Conservation (phyloP, 2,113 vertebrate species). For the Pterocles burchelli region DNA sequence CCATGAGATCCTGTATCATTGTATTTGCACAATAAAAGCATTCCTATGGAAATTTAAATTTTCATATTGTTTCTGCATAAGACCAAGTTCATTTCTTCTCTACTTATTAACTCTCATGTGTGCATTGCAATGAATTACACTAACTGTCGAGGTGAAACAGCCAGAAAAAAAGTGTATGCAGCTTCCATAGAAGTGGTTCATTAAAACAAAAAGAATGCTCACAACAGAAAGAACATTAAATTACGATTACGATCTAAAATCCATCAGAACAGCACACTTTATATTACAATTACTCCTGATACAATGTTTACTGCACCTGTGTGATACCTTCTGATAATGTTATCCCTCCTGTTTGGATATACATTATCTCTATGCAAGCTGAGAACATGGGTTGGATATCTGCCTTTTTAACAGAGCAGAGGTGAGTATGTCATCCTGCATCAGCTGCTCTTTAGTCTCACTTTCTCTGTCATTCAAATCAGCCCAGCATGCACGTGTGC, state of each 20-base stretch:
- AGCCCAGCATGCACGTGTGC: constrained; percentile 52
- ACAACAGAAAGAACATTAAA: not conserved
- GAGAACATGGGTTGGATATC: not conserved
- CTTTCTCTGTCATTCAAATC: not conserved
- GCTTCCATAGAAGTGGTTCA: not conserved
- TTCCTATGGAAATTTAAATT: not conserved
- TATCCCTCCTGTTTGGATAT: constrained; percentile 35
- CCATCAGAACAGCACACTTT: not conserved
- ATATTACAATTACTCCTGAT: not conserved
- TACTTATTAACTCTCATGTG: not conserved
- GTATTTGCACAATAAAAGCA: not conserved
- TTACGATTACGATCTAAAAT: not conserved
- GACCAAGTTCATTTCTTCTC: not conserved
- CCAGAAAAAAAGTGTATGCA: not conserved
- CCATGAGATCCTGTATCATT: not conserved
- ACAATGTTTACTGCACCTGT: constrained; percentile 62
- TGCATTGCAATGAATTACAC: not conserved
- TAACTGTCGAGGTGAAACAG: not conserved
- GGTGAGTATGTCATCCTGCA: not conserved
- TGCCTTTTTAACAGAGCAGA: not conserved
- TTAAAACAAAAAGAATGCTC: not conserved
- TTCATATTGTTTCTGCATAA: not conserved
- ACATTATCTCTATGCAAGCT: constrained; percentile 39
- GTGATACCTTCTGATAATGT: constrained; percentile 62
- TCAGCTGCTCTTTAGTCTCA: not conserved